Evolutionary conservation across 2,113 vertebrate species (phyloP).

Genomic region (Todiramphus saurophagus): DNA sequence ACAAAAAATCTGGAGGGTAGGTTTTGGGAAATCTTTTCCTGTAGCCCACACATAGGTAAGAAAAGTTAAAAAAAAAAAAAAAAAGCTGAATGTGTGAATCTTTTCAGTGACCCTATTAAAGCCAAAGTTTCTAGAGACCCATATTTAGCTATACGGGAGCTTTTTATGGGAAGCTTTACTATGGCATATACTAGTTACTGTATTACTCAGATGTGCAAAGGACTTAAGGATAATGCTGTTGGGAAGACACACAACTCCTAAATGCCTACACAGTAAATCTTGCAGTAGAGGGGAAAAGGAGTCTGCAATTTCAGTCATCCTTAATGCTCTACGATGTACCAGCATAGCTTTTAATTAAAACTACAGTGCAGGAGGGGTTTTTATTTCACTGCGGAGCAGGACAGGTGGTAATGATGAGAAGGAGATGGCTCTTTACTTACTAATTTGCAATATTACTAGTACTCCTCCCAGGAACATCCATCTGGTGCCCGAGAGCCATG

Average conservation of each 20-base stretch:
- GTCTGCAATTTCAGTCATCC: neutral
- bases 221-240: neutral
- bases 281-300: neutral
- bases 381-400: neutral
- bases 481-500: neutral
- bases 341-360: constrained; percentile 18
- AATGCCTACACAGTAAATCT: neutral
- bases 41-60: neutral
- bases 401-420: neutral
- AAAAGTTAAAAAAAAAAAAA: neutral
- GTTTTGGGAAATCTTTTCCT: neutral
- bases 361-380: neutral
- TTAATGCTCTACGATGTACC: neutral
- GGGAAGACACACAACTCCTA: neutral
- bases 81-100: neutral
- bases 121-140: neutral
- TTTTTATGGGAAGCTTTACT: neutral
- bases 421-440: neutral
- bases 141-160: neutral
- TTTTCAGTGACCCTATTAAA: neutral
- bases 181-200: neutral
- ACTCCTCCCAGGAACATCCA: neutral
- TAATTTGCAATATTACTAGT: neutral
- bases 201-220: neutral
- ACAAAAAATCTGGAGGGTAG: accelerated